Conservation (phyloP, 2,888 invertebrate genomes). For the Conomelus anceps region DNA sequence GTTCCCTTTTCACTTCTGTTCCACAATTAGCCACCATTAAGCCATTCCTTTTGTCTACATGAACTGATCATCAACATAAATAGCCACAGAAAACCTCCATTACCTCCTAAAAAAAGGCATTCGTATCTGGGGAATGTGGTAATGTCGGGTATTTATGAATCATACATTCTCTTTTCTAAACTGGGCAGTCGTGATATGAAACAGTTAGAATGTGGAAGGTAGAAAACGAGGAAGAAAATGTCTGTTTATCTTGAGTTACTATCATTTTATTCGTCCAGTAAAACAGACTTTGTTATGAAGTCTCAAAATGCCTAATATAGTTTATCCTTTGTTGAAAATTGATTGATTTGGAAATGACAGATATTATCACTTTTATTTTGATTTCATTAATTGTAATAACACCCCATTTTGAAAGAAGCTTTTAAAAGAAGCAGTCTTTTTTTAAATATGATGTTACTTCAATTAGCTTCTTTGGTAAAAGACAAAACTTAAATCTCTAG, state of each 20-base stretch:
- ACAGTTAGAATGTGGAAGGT: no score
- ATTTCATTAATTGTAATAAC: no score
- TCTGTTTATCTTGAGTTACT: background rate
- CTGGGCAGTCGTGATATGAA: background rate
- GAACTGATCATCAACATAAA: background rate
- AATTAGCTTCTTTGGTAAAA: no score
- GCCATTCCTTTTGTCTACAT: background rate
- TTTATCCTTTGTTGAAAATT: background rate
- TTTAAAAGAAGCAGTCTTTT: no score
- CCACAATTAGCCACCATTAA: background rate
- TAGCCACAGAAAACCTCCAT: background rate
- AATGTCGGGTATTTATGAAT: background rate
- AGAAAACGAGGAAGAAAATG: background rate
- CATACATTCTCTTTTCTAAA: background rate
- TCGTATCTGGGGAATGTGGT: background rate
- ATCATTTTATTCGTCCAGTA: no score
- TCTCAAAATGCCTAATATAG: background rate
- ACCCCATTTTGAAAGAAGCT: no score
- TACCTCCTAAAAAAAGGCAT: background rate
- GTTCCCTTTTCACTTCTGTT: background rate
- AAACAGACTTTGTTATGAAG: background rate
- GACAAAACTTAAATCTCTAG: no score
- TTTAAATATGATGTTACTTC: no score
- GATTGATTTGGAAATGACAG: background rate
- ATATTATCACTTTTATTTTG: no score